Evolutionary conservation across 2,888 invertebrate genomes (phyloP).

Genomic region (Dryobotodes eremita): DNA sequence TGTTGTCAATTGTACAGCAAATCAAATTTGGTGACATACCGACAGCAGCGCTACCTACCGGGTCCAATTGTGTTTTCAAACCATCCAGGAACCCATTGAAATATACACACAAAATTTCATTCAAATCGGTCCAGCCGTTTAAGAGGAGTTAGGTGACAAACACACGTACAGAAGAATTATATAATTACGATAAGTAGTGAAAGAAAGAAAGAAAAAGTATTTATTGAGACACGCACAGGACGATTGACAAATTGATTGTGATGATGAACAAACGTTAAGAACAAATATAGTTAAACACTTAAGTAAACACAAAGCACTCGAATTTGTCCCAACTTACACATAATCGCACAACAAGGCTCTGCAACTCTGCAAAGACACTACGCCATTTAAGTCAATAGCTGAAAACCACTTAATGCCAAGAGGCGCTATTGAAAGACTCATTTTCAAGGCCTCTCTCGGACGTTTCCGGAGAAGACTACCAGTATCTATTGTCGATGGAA

Average conservation of each 20-base stretch:
- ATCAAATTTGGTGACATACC: too few relatives aligned
- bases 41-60: too few relatives aligned
- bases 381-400: not conserved
- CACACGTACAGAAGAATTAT: too few relatives aligned
- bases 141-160: too few relatives aligned
- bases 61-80: too few relatives aligned
- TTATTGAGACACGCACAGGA: too few relatives aligned
- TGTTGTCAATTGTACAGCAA: too few relatives aligned
- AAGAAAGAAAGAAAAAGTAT: too few relatives aligned
- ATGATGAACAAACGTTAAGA: not conserved
- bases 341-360: not conserved
- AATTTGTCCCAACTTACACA: not conserved
- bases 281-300: not conserved
- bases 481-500: slow-evolving; percentile 28
- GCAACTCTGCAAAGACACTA: not conserved
- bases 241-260: not conserved
- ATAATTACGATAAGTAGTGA: too few relatives aligned
- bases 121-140: too few relatives aligned
- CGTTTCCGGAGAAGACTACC: slow-evolving; percentile 36
- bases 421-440: slow-evolving; percentile 5
- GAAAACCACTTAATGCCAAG: slow-evolving; percentile 12
- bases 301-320: not conserved
- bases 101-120: too few relatives aligned
- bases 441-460: slow-evolving; percentile 35
- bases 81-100: too few relatives aligned